Evolutionary conservation across 2,113 vertebrate genomes (phyloP).

Genomic region (Pollimyrus isidori): DNA sequence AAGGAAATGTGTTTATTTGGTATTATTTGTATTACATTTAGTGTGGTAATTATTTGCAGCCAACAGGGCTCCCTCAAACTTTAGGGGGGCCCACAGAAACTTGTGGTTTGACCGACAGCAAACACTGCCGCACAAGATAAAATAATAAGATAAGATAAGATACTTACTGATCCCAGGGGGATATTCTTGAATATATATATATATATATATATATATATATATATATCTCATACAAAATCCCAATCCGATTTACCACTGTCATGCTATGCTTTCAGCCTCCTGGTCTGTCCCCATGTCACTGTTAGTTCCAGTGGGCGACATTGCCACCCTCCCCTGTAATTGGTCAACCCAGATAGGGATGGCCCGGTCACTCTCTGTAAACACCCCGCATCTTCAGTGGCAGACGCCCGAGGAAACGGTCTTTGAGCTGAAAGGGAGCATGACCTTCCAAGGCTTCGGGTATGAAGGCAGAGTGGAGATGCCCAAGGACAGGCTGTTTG

Average conservation of each 20-base stretch:
- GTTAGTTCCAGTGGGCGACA: constrained; percentile 33
- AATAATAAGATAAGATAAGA: not conserved
- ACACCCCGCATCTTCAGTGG: constrained; percentile 49
- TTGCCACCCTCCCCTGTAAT: constrained; percentile 50
- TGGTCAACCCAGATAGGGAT: constrained; percentile 20
- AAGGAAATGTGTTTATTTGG: not conserved
- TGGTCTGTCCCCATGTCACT: constrained; percentile 22
- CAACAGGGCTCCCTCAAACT: not conserved
- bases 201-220: too few relatives aligned
- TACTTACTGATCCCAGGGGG: not conserved
- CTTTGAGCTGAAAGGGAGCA: constrained; percentile 39
- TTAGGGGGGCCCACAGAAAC: not conserved
- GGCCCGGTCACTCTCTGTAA: accelerated
- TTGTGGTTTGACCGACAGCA: not conserved
- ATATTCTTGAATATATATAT: not conserved
- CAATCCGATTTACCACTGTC: not conserved
- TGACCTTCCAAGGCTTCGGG: constrained; percentile 28
- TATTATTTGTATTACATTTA: not conserved
- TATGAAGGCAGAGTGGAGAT: constrained; percentile 37
- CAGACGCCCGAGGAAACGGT: not conserved
- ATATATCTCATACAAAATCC: not conserved
- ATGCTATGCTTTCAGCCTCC: constrained; percentile 12
- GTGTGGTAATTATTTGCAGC: not conserved
- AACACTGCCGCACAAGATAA: not conserved
- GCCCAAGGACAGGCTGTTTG: constrained; percentile 23